A percentile compares a stretch with the other conserved stretches of the same genome.
These are phyloP conservation scores for Crotalus helleri DNA, from an alignment of 2,113 vertebrate species.

Conservation along the genomic window DNA sequence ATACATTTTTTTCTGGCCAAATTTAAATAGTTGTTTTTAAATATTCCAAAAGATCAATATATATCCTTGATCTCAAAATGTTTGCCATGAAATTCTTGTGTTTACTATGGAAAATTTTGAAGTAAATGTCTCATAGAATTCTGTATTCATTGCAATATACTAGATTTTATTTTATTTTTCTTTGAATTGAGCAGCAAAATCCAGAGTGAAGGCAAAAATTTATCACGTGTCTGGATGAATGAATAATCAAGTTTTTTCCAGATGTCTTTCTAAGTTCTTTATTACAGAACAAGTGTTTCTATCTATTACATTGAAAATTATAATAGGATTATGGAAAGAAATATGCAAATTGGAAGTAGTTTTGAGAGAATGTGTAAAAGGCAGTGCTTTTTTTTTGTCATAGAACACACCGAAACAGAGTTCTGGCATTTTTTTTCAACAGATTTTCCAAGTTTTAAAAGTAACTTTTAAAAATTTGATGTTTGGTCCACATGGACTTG, in stretches of 20 bases:
- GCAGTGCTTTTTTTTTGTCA: too few species aligned
- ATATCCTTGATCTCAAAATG: not conserved
- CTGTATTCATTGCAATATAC: too few species aligned
- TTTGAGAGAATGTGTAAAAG: not conserved
- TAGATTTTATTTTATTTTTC: not conserved
- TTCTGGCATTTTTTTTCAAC: too few species aligned
- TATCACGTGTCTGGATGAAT: not conserved
- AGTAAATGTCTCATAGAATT: not conserved
- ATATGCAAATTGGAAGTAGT: not conserved
- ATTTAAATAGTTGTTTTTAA: not conserved
- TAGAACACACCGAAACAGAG: too few species aligned
- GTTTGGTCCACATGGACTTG: too few species aligned
- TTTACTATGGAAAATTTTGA: not conserved
- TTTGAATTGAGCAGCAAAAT: not conserved
- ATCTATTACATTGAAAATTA: not conserved
- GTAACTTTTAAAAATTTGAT: too few species aligned
- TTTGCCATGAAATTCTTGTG: not conserved
- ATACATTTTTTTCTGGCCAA: not conserved
- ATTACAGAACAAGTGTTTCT: not conserved
- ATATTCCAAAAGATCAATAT: not conserved
- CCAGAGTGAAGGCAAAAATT: not conserved
- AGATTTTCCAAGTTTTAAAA: too few species aligned
- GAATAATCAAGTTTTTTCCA: not conserved
- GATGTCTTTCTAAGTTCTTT: not conserved
- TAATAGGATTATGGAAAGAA: not conserved